A percentile compares a stretch with the other conserved stretches of the same genome.
phyloP scores from a whole-genome alignment of 2,888 invertebrate species.

The Drosophila paracracens region DNA sequence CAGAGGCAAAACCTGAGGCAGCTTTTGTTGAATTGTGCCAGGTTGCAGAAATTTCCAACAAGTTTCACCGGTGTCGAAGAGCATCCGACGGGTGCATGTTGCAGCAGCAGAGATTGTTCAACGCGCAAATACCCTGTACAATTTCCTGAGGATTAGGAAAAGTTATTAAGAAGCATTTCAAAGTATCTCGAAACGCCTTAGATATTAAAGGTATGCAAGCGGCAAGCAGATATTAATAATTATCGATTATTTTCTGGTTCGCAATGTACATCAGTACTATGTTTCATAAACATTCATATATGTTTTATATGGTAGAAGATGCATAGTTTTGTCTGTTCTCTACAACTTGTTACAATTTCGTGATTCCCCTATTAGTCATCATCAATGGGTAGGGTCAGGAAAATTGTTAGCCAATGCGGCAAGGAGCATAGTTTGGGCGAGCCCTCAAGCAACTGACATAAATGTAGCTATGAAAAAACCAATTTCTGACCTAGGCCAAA shows the following conservation, averaged over 20 bases:
- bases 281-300: background rate
- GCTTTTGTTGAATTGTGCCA: constrained; percentile 47
- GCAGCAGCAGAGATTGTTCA: constrained; percentile 10
- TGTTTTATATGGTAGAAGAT: background rate
- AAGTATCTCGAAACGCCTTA: background rate
- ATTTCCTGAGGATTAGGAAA: background rate
- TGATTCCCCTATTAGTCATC: background rate
- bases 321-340: background rate
- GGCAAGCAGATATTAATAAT: background rate
- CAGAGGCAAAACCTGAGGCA: constrained; percentile 5
- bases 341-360: background rate
- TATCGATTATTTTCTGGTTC: background rate
- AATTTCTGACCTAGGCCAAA: constrained; percentile 59
- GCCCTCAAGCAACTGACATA: constrained; percentile 33
- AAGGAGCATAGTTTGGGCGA: background rate
- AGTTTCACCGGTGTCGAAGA: constrained; percentile 55
- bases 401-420: constrained; percentile 73
- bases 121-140: background rate
- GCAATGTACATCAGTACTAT: background rate
- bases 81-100: constrained; percentile 34
- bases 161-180: background rate
- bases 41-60: constrained; percentile 47
- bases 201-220: background rate
- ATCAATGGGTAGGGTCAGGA: constrained; percentile 38
- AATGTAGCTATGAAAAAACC: constrained; percentile 60